These are phyloP conservation scores for Kryptolebias marmoratus DNA, from an alignment of 2,113 vertebrate species.

Conservation along the genomic window DNA sequence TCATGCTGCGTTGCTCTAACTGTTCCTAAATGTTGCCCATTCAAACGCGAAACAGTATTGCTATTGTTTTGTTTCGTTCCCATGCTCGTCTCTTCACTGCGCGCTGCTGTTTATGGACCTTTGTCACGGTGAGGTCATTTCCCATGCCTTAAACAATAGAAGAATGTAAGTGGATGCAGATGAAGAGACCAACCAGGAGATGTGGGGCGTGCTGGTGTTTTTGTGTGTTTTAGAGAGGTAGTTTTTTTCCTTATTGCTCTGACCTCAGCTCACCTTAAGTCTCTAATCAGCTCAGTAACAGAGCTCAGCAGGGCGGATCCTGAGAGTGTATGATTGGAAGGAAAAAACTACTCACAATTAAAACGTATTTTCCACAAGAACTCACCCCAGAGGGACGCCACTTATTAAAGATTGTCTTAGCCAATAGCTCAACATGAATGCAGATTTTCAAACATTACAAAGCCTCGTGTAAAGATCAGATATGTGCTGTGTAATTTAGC, in stretches of 20 bases:
- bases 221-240: slow-evolving; percentile 9
- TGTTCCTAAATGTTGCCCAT: slow-evolving; percentile 30
- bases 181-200: slow-evolving; percentile 40
- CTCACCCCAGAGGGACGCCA: no score
- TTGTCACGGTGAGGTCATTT: slow-evolving; percentile 72
- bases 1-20: slow-evolving; percentile 18
- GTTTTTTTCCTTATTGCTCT: slow-evolving; percentile 12
- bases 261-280: slow-evolving; percentile 46
- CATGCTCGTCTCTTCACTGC: slow-evolving; percentile 47
- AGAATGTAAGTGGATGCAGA: slow-evolving; percentile 49
- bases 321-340: neutral
- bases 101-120: slow-evolving; percentile 58
- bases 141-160: slow-evolving; percentile 67
- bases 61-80: slow-evolving; percentile 66
- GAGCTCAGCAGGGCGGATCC: slow-evolving; percentile 21
- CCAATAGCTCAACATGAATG: no score
- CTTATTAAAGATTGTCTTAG: no score
- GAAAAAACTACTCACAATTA: neutral
- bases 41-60: slow-evolving; percentile 61
- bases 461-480: no score
- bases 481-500: no score
- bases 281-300: slow-evolving; percentile 55
- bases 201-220: slow-evolving; percentile 23
- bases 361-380: no score
- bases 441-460: no score